These are phyloP conservation scores for Mylabris phalerata DNA, from an alignment of 1,140 invertebrate genomes.

Conservation along the genomic window DNA sequence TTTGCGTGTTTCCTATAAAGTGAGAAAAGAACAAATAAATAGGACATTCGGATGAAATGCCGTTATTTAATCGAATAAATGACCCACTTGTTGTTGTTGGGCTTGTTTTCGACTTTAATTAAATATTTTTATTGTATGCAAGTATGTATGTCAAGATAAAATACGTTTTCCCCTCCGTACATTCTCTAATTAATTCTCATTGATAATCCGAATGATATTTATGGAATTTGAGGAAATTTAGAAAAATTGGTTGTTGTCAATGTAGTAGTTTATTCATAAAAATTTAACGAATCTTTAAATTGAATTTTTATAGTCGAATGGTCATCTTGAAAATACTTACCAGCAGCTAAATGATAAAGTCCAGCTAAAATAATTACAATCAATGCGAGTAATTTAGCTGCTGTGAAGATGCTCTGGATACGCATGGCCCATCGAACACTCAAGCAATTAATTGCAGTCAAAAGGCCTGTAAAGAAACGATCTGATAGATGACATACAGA, in stretches of 20 bases:
- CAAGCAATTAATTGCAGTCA: slow-evolving; percentile 83
- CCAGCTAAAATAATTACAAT: slow-evolving; percentile 77
- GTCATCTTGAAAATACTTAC: slow-evolving; percentile 43
- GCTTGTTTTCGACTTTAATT: too few relatives aligned
- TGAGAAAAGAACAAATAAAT: neutral
- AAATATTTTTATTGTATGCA: too few relatives aligned
- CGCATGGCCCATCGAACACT: slow-evolving; percentile 84
- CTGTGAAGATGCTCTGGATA: slow-evolving; percentile 85
- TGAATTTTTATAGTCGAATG: too few relatives aligned
- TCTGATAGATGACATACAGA: too few relatives aligned
- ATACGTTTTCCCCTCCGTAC: too few relatives aligned
- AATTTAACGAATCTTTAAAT: too few relatives aligned
- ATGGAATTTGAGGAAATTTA: too few relatives aligned
- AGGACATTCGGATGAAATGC: neutral
- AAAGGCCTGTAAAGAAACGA: slow-evolving; percentile 55
- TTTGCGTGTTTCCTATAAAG: slow-evolving; percentile 57
- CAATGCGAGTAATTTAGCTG: slow-evolving; percentile 80
- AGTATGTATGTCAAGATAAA: too few relatives aligned
- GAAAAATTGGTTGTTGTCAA: too few relatives aligned
- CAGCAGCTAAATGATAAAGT: slow-evolving; percentile 61
- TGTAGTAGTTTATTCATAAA: too few relatives aligned
- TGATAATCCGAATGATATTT: too few relatives aligned
- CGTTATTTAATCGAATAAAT: neutral
- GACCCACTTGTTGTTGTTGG: neutral
- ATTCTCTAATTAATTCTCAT: too few relatives aligned